Conservation (phyloP, 2,797 vertebrate species). For the Sitta carolinensis region DNA sequence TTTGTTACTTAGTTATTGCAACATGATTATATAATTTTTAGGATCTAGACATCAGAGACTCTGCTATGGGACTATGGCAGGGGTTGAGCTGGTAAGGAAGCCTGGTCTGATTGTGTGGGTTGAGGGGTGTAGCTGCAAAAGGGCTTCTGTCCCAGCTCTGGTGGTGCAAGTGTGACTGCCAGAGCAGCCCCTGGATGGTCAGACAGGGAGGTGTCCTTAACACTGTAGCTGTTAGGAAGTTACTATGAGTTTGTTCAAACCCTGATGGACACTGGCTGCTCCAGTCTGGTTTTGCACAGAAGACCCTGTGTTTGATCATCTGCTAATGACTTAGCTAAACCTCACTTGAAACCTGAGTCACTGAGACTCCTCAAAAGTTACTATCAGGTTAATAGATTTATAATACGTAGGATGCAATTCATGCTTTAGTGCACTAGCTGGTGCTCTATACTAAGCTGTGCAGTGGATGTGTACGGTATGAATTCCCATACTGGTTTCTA, state of each 20-base stretch:
- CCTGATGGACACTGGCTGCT: neutral
- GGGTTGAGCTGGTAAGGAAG: neutral
- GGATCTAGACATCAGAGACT: neutral
- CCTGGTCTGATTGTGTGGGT: neutral
- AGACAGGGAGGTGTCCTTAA: neutral
- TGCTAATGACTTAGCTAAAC: neutral
- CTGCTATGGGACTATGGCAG: neutral
- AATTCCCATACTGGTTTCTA: neutral
- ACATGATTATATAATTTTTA: neutral
- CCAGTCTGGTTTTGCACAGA: neutral
- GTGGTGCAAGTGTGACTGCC: neutral
- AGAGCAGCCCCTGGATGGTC: neutral
- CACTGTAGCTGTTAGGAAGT: neutral
- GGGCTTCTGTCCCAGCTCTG: neutral
- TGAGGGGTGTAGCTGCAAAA: neutral
- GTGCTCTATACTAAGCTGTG: neutral
- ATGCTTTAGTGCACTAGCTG: conserved; percentile 14
- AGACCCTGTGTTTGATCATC: neutral
- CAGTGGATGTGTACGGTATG: neutral
- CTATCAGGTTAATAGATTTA: neutral
- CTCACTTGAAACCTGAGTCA: neutral
- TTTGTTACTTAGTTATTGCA: neutral
- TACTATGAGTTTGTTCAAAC: neutral
- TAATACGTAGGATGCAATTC: neutral
- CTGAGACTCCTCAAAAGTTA: neutral